Conservation (phyloP, 2,797 vertebrate species). For the Sphenodon punctatus region DNA sequence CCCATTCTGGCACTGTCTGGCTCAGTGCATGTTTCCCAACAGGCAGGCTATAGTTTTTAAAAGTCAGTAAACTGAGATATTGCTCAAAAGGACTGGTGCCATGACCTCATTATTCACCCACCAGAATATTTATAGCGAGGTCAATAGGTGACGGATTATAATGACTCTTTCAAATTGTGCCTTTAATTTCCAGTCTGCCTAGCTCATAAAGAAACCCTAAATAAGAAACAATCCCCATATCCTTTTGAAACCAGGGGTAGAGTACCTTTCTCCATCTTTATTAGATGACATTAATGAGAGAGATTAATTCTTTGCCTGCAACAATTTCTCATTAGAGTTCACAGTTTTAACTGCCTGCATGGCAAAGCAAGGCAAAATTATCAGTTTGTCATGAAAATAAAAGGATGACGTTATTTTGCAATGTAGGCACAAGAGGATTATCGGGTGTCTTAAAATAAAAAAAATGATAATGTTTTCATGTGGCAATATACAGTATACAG, state of each 20-base stretch:
- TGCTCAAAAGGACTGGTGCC: slow-evolving; percentile 22
- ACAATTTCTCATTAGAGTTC: neutral
- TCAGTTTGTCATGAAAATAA: neutral
- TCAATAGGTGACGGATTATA: slow-evolving; percentile 4
- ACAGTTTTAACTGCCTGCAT: neutral
- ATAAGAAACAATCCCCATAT: neutral
- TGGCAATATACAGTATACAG: too few species aligned
- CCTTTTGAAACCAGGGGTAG: neutral
- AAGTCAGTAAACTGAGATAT: slow-evolving; percentile 43
- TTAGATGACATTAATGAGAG: neutral
- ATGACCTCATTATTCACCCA: slow-evolving; percentile 23
- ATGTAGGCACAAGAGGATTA: slow-evolving; percentile 3
- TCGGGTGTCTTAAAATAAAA: slow-evolving; percentile 4
- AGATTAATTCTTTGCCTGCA: neutral
- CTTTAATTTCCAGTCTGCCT: slow-evolving; percentile 16
- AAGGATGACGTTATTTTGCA: neutral
- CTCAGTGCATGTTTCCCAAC: slow-evolving; percentile 5
- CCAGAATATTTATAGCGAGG: neutral
- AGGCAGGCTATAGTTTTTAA: neutral
- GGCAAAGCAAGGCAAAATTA: neutral
- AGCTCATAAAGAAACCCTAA: neutral
- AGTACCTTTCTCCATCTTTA: neutral
- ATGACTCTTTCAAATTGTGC: slow-evolving; percentile 12
- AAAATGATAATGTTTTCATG: slow-evolving; percentile 17
- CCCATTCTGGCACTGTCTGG: slow-evolving; percentile 8